Evolutionary conservation across 1,140 invertebrate genomes (phyloP).

Genomic region (Plutomurus gul): DNA sequence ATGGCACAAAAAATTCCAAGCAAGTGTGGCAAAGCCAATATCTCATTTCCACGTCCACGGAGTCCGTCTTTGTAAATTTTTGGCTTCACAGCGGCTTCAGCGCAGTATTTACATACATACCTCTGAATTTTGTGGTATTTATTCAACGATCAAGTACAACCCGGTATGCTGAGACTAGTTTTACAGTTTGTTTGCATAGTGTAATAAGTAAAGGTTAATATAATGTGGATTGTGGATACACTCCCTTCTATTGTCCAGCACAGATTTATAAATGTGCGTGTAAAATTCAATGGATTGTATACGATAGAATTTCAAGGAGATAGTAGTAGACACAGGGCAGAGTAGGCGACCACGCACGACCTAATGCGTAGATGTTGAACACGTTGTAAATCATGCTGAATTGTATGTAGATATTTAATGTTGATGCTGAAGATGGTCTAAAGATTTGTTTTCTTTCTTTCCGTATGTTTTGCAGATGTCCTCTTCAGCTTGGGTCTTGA

Average conservation of each 20-base stretch:
- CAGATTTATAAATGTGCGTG: too few species aligned
- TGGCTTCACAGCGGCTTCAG: too few species aligned
- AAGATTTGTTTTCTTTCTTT: constrained; percentile 34
- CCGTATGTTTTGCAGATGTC: constrained; percentile 51
- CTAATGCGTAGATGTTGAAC: constrained; percentile 26
- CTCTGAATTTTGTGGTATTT: too few species aligned
- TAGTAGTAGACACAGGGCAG: background rate
- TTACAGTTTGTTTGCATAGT: too few species aligned
- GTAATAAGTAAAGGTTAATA: too few species aligned
- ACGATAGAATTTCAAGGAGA: background rate
- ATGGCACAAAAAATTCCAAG: background rate
- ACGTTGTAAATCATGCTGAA: constrained; percentile 34
- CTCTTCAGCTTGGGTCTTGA: constrained; percentile 53
- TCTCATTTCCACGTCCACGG: background rate
- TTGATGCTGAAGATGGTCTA: constrained; percentile 2
- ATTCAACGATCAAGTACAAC: too few species aligned
- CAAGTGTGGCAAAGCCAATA: constrained; percentile 3
- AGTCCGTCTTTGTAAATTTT: too few species aligned
- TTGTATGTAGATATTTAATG: constrained; percentile 10
- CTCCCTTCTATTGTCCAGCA: too few species aligned
- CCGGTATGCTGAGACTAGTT: too few species aligned
- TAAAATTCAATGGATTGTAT: background rate
- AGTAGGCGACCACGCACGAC: background rate
- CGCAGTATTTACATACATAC: too few species aligned
- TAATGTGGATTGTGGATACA: too few species aligned